Evolutionary conservation across 2,113 vertebrate species (phyloP), one percentile per base, ranked within the genome.

Genomic region (Grammomys dolichurus): DNA sequence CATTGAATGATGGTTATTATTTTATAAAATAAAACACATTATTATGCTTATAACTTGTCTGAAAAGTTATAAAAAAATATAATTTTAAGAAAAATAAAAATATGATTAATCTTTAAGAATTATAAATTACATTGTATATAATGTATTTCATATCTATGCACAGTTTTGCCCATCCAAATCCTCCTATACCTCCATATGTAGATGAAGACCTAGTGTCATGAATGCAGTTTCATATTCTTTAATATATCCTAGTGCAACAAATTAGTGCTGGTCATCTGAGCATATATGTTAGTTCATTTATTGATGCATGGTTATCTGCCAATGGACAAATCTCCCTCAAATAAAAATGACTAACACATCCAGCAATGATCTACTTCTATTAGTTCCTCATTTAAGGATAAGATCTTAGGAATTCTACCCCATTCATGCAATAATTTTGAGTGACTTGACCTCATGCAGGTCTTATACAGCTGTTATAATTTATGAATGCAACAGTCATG

Each of bases 11-110:
- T 11, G 56, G 5, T 9, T 65, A 7, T 58, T 13, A 58, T 51
- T 20, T 92, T 40, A 14, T 89, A 63, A 93, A 78, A 28, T 48
- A 12, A 92, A 96, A 91, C 16, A 51, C 5, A 65, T 60, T 58
- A 26, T 19, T 40, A 31, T 77, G 19, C 82, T 46, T 58, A 86
- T 36, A 28, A 92, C 43, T 26, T 16, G 6, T 36, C 56, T 87
- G 13, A 63, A 3, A 82, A 87, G 24, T 90, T 22, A 92, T 48
- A 78, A 24, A 89, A 97, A 86, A 58, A 2, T 82, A 26, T 11
- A 89, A 90, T 73, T 90, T 0, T 60, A 87, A 94, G 73, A 75
- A 95, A 63, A 93, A 28, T 3, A 10, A 43, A 89, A 60, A 60
- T 4, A 22, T 65, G 60, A 87, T 77, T 48, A 77, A 31, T 31